These are phyloP conservation scores for Saccostrea glomerata DNA, from an alignment of 1,140 invertebrate species.

Conservation along the genomic window DNA sequence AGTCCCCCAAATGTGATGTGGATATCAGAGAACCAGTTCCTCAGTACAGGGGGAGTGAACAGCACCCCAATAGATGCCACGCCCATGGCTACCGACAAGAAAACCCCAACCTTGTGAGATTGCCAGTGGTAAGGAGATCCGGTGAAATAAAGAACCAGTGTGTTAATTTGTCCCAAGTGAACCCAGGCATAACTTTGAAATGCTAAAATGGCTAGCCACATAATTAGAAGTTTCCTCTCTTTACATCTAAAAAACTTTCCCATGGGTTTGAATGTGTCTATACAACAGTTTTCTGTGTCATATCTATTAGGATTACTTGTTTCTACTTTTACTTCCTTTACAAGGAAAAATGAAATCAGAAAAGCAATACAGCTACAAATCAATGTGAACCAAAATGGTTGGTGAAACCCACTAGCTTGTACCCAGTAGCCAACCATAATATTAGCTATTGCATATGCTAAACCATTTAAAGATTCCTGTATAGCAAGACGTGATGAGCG, in stretches of 20 bases:
- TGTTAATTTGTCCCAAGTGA: constrained; percentile 74
- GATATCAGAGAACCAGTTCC: constrained; percentile 68
- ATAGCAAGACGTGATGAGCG: constrained; percentile 71
- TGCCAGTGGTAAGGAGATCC: constrained; percentile 69
- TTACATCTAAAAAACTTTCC: constrained; percentile 72
- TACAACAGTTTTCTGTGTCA: constrained; percentile 70
- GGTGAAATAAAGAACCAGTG: constrained; percentile 71
- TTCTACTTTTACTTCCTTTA: constrained; percentile 64
- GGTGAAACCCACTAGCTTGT: constrained; percentile 68
- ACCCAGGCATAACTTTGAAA: constrained; percentile 75
- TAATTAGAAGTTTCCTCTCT: constrained; percentile 68
- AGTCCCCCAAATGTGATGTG: constrained; percentile 72
- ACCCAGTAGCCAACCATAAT: constrained; percentile 77
- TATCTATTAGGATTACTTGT: constrained; percentile 48
- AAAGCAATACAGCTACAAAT: constrained; percentile 70
- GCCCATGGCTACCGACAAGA: constrained; percentile 72
- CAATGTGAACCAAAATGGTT: constrained; percentile 75
- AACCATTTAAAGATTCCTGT: constrained; percentile 75
- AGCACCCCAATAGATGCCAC: constrained; percentile 71
- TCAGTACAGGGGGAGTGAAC: constrained; percentile 67
- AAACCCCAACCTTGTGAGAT: constrained; percentile 71
- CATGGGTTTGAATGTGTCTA: constrained; percentile 72
- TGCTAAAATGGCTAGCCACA: constrained; percentile 74
- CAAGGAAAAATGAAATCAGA: constrained; percentile 73
- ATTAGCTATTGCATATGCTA: constrained; percentile 74